Percentiles rank a stretch among this genome's conserved stretches.
phyloP scores from a whole-genome alignment of 2,113 vertebrate species.

The Boleophthalmus pectinirostris region DNA sequence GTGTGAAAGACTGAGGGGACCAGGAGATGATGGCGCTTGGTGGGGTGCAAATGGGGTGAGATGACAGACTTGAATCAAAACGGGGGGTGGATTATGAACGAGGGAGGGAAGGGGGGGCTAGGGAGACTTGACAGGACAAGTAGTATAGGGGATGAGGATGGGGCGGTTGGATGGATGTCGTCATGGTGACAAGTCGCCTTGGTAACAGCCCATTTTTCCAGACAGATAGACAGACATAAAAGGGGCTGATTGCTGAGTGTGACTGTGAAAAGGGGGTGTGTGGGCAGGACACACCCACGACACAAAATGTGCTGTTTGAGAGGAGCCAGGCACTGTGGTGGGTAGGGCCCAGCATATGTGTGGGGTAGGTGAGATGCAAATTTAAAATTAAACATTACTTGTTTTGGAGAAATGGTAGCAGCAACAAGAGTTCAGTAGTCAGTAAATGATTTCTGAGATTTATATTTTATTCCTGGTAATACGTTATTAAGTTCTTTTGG shows the following conservation, averaged over 20 bases:
- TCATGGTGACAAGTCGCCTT: conserved; percentile 69
- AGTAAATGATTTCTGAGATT: not conserved
- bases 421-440: not conserved
- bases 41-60: conserved; percentile 68
- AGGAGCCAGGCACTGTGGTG: not conserved
- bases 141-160: conserved; percentile 44
- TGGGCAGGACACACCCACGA: conserved; percentile 45
- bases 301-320: conserved; percentile 4
- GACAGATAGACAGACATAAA: conserved; percentile 50
- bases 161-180: conserved; percentile 50
- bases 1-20: not conserved
- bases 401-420: not conserved
- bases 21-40: conserved; percentile 53
- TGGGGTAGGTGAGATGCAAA: conserved; percentile 4
- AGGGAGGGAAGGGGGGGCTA: conserved; percentile 34
- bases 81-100: conserved; percentile 43
- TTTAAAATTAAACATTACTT: conserved; percentile 3
- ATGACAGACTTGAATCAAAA: conserved; percentile 63
- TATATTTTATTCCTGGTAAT: not conserved
- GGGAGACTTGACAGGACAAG: conserved; percentile 52
- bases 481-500: not conserved
- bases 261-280: conserved; percentile 54
- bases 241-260: conserved; percentile 60
- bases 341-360: conserved; percentile 5
- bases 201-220: conserved; percentile 63